Base-by-base conservation (phyloP, 64 coral and sea anemone genomes). In the Exaiptasia diaphana region DNA sequence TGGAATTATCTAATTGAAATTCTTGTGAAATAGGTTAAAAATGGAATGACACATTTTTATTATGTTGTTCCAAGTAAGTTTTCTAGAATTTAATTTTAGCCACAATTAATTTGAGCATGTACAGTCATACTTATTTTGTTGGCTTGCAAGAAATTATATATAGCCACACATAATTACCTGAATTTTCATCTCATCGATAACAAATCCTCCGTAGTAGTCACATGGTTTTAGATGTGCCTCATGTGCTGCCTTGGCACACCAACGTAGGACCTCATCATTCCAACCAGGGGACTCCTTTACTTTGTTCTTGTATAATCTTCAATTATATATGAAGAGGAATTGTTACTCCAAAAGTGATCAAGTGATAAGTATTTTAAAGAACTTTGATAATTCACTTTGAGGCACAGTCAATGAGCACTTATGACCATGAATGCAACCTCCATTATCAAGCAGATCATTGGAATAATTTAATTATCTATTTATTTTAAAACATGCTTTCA, bases 281-380 rank as follows among this genome's bases (percentile, higher is more conserved):
- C 79, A 82, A 5, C 79, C 79, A 4, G 43, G 29, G 1, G 23
- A 10, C 61, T 82, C 56, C 21, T 82, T 68, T 11, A 82, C 62
- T 52, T 60, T 64, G 79, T 82, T 82, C 14, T 82, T 82, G 53
- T 82, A 82, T 18, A 64, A 2, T 20, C 79, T 82, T 41, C 50
- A 68, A 69, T 29, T 52, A 27, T 1, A 43, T 13, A 48, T 45
- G 11, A 45, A 25, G 3, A 38, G n/a, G 22, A n/a, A 62, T 7
- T 62, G 27, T 67, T 67, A 12, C 15, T 3, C n/a, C 33, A 11
- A 17, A 67, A 33, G 39, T 67, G 26, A 4, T 67, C 26, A 27
- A 35, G 28, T 30, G 17, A 24, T 9, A 58, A 23, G 7, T 7
- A 58, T 23, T 10, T 23, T 5, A 57, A 6, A n/a, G 1, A 57